Percentiles rank a stretch among this genome's conserved stretches.
These are phyloP conservation scores for Serranus cabrilla DNA, from an alignment of 2,797 vertebrate genomes.

Conservation along the genomic window DNA sequence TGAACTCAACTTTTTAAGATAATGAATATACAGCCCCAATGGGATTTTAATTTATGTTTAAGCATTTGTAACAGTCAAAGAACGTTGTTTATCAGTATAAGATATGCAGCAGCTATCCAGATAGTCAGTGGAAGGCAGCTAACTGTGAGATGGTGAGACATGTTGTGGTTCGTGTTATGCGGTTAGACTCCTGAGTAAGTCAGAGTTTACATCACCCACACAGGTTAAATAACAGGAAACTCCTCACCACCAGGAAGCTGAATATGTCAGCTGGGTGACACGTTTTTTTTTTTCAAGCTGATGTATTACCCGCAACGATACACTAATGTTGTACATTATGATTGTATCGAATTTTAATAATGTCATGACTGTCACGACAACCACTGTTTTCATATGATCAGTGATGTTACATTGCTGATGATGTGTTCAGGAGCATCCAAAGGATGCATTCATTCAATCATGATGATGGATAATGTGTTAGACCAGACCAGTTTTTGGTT, in stretches of 20 bases:
- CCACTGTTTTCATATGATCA: too few relatives aligned
- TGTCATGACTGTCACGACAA: not conserved
- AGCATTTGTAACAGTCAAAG: not conserved
- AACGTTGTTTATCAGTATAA: not conserved
- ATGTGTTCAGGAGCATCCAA: too few relatives aligned
- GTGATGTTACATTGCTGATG: too few relatives aligned
- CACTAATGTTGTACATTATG: not conserved
- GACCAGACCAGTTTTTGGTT: too few relatives aligned
- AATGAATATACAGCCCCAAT: too few relatives aligned
- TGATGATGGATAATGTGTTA: too few relatives aligned
- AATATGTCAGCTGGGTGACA: not conserved
- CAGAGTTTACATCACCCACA: constrained; percentile 11
- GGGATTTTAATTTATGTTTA: not conserved
- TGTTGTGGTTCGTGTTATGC: constrained; percentile 1
- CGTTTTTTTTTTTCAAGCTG: not conserved
- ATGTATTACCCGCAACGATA: too few relatives aligned
- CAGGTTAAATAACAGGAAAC: constrained; percentile 31
- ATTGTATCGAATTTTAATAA: not conserved
- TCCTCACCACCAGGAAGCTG: not conserved
- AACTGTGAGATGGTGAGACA: not conserved
- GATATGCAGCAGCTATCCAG: not conserved
- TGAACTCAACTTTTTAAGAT: not conserved
- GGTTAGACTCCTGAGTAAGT: not conserved
- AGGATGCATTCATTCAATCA: too few relatives aligned
- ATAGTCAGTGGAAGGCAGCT: not conserved